phyloP scores from a whole-genome alignment of 2,888 invertebrate species.

The Drosophila peninsularis region DNA sequence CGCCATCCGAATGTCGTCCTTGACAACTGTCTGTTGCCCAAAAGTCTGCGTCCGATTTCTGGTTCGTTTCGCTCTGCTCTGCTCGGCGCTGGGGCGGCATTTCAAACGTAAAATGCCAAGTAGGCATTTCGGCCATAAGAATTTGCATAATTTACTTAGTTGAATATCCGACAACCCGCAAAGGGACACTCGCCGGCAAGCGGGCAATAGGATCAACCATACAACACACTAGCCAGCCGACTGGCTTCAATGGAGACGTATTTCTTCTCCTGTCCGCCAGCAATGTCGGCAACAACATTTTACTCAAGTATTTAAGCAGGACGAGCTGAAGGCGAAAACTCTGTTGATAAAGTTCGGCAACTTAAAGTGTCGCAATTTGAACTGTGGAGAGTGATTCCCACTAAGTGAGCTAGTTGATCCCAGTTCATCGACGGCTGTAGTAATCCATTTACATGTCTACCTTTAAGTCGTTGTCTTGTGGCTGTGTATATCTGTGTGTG shows the following conservation, averaged over 20 bases:
- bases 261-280: constrained; percentile 29
- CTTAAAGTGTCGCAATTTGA: constrained; percentile 57
- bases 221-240: constrained; percentile 21
- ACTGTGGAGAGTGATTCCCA: constrained; percentile 52
- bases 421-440: constrained; percentile 22
- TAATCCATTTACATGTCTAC: constrained; percentile 38
- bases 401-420: constrained; percentile 50
- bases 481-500: constrained; percentile 1
- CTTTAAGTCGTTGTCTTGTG: constrained; percentile 17
- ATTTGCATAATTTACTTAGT: constrained; percentile 76
- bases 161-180: constrained; percentile 63
- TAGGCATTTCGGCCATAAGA: constrained; percentile 66
- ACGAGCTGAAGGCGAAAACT: constrained; percentile 21
- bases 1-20: constrained; percentile 10
- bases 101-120: constrained; percentile 71
- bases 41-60: constrained; percentile 43
- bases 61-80: constrained; percentile 34
- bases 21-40: constrained; percentile 25
- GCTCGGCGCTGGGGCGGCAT: constrained; percentile 37
- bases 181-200: constrained; percentile 48
- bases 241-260: constrained; percentile 46
- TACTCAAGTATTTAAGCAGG: constrained; percentile 1
- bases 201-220: background rate
- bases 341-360: constrained; percentile 65
- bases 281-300: constrained; percentile 26